Base-by-base conservation (phyloP, 2,113 vertebrate genomes). In the Aphyosemion australe region DNA sequence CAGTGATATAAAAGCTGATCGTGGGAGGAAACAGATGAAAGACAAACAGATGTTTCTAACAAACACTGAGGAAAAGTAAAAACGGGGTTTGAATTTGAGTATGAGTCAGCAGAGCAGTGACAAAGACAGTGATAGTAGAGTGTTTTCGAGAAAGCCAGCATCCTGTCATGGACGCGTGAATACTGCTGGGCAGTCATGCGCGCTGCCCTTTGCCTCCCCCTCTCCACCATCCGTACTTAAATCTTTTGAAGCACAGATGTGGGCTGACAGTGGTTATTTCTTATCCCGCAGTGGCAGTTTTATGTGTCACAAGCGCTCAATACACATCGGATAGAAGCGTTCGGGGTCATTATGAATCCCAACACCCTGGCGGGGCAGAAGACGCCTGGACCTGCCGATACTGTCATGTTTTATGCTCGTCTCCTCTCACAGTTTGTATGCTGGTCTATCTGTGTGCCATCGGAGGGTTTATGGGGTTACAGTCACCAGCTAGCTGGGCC, bases 231-330 rank as follows among this genome's bases (percentile, higher is more conserved):
- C 67, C 52, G 1, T 9, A 85, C 87, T 91, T 93, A 93, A 94
- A 94, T 94, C 91, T 91, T 84, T 74, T 85, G 84, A 89, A 90
- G 86, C 78, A 73, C 83, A 80, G 41, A 94, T 92, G 78, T 77
- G 77, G 88, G 84, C 88, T 93, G 94, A 94, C 93, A 94, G 89
- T 72, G 90, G 89, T 93, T 94, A 92, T 95, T 93, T 94, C 93
- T 94, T 93, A 93, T 88, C 87, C 83, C 81, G 72, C 88, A 80
- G 54, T 73, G 76, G 80, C 88, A 92, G 91, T 91, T 96, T 93
- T 89, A 89, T 90, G 89, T 95, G 94, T 93, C 94, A 93, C 89
- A 90, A 92, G 88, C 77, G 76, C 86, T 95, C 95, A 94, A 91
- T 91, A 89, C 86, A 61, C 83, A 79, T 91, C 86, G 92, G 90